A percentile compares a stretch with the other conserved stretches of the same genome.
phyloP scores from a whole-genome alignment of 64 coral and sea anemone genomes.

The Montipora capricornis region DNA sequence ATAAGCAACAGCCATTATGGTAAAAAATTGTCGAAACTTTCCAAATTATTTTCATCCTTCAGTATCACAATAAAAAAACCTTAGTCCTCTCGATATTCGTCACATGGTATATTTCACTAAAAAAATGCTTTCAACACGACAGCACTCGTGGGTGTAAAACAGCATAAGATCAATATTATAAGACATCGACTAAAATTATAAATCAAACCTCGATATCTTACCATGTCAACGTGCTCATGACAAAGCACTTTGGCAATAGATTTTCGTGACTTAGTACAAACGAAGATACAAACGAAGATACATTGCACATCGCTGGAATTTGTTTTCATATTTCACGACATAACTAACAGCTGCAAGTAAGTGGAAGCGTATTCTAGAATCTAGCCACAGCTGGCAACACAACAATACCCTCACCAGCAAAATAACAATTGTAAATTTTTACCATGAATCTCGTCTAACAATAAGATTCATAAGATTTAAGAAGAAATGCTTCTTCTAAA shows the following conservation, averaged over 20 bases:
- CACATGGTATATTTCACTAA: background rate
- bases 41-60: too few relatives aligned
- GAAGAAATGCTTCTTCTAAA: background rate
- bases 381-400: too few relatives aligned
- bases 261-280: background rate
- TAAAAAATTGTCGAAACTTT: too few relatives aligned
- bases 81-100: too few relatives aligned
- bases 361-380: too few relatives aligned
- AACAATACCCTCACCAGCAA: too few relatives aligned
- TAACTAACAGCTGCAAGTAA: background rate
- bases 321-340: background rate
- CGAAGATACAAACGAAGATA: too few relatives aligned
- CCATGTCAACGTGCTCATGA: background rate
- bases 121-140: background rate
- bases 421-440: too few relatives aligned
- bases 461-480: background rate
- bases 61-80: too few relatives aligned
- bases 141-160: background rate
- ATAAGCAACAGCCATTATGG: too few relatives aligned
- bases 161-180: background rate
- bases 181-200: background rate
- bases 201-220: background rate
- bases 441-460: too few relatives aligned
- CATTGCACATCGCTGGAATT: background rate
- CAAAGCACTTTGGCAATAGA: background rate